phyloP scores from a whole-genome alignment of 2,888 invertebrate species.

The Nomada flava region DNA sequence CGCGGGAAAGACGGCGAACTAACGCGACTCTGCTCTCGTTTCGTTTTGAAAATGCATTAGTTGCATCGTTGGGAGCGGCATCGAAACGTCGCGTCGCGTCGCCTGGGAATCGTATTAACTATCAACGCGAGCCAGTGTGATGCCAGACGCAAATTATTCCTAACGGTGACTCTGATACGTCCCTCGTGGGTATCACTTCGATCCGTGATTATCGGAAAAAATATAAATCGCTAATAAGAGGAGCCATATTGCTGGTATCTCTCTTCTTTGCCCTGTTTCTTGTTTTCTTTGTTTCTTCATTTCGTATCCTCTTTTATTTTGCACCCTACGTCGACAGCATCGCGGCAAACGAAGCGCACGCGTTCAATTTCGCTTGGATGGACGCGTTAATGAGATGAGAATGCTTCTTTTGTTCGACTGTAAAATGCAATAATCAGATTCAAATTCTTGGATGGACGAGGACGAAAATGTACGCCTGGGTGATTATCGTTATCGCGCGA shows the following conservation, averaged over 20 bases:
- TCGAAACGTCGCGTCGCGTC: slow-evolving; percentile 21
- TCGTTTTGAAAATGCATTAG: slow-evolving; percentile 46
- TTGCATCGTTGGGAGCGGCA: slow-evolving; percentile 23
- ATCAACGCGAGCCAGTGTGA: slow-evolving; percentile 36
- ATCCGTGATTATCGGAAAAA: slow-evolving; percentile 42
- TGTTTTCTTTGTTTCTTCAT: not conserved
- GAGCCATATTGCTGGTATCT: slow-evolving; percentile 19
- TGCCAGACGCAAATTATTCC: slow-evolving; percentile 60
- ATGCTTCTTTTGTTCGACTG: slow-evolving; percentile 27
- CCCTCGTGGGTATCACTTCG: slow-evolving; percentile 32
- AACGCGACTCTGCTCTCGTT: not conserved
- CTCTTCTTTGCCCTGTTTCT: not conserved
- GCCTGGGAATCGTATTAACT: slow-evolving; percentile 56
- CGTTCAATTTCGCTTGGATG: slow-evolving; percentile 12
- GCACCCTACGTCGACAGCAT: not conserved
- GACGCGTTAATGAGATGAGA: slow-evolving; percentile 42
- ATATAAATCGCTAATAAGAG: slow-evolving; percentile 40
- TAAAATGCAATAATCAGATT: slow-evolving; percentile 43
- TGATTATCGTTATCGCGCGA: slow-evolving; percentile 17
- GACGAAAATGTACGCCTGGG: not conserved
- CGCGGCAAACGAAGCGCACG: slow-evolving; percentile 22
- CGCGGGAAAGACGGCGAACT: no score
- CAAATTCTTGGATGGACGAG: slow-evolving; percentile 26
- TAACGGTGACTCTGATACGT: slow-evolving; percentile 32
- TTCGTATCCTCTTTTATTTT: not conserved